Percentiles rank a stretch among this genome's conserved stretches.
phyloP scores from a whole-genome alignment of 2,113 vertebrate species.

The Echinops telfairi region DNA sequence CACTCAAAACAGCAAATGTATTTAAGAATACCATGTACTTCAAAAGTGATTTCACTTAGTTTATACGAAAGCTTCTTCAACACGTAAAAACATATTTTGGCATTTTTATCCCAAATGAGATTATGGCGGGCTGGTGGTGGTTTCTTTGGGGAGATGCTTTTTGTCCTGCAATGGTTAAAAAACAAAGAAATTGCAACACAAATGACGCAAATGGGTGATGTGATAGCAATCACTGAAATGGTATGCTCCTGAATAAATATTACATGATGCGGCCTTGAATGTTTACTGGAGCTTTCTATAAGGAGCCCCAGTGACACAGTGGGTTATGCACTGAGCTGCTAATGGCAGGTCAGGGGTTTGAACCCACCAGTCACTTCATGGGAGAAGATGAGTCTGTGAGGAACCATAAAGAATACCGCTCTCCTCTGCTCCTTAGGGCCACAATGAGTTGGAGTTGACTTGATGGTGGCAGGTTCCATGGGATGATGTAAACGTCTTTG shows the following conservation, averaged over 20 bases:
- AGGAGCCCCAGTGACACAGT: too few relatives aligned
- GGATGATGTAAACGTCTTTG: not conserved
- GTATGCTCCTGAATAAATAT: constrained; percentile 37
- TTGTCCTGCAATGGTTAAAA: not conserved
- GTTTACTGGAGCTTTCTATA: constrained; percentile 20
- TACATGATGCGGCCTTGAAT: not conserved
- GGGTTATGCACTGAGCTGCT: too few relatives aligned
- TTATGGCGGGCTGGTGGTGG: not conserved
- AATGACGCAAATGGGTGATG: constrained; percentile 13
- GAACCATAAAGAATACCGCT: too few relatives aligned
- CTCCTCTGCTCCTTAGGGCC: too few relatives aligned
- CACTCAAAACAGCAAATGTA: constrained; percentile 56
- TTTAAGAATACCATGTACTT: constrained; percentile 28
- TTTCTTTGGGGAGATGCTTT: constrained; percentile 38
- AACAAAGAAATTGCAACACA: constrained; percentile 21
- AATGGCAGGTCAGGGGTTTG: too few relatives aligned
- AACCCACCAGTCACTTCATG: too few relatives aligned
- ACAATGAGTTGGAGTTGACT: too few relatives aligned
- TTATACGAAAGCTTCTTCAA: not conserved
- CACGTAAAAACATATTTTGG: not conserved
- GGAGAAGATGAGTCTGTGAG: too few relatives aligned
- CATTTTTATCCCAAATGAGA: constrained; percentile 15
- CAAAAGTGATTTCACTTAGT: constrained; percentile 29
- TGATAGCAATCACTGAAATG: constrained; percentile 12
- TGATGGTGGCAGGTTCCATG: not conserved